These are phyloP conservation scores for Microtus richardsoni DNA, from an alignment of 2,113 vertebrate species.

Conservation along the genomic window DNA sequence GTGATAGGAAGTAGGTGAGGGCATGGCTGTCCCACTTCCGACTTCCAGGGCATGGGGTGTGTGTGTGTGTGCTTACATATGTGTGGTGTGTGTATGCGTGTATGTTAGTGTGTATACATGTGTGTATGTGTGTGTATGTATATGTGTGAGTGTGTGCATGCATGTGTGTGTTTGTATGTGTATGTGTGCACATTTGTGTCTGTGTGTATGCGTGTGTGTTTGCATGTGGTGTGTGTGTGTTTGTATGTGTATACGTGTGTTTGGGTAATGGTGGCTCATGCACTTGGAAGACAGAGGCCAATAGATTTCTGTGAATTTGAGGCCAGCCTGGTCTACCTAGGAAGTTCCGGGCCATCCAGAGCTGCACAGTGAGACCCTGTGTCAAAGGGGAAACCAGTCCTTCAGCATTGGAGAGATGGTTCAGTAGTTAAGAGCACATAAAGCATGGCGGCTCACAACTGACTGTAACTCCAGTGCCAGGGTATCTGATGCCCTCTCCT, in stretches of 20 bases:
- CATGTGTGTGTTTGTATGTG: too few species aligned
- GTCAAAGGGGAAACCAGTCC: background rate
- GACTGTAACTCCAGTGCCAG: background rate
- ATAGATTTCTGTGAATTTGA: background rate
- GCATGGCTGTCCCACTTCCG: background rate
- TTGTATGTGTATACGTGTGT: too few species aligned
- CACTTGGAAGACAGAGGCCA: background rate
- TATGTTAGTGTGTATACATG: too few species aligned
- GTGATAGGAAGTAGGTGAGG: background rate
- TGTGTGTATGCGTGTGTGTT: too few species aligned
- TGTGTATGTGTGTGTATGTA: too few species aligned
- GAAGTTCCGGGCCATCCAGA: background rate
- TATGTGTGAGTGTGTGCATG: too few species aligned
- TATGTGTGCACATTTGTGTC: too few species aligned
- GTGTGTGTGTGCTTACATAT: too few species aligned
- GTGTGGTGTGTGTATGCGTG: too few species aligned
- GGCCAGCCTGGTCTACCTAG: background rate
- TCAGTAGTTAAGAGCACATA: background rate
- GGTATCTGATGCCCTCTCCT: background rate
- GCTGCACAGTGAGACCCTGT: background rate
- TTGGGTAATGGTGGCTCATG: background rate
- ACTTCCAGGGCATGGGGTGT: background rate
- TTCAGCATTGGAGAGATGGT: background rate
- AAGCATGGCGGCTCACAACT: too few species aligned
- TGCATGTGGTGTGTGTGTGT: too few species aligned